Conservation (phyloP, 2,113 vertebrate species). For the Hylia prasina region DNA sequence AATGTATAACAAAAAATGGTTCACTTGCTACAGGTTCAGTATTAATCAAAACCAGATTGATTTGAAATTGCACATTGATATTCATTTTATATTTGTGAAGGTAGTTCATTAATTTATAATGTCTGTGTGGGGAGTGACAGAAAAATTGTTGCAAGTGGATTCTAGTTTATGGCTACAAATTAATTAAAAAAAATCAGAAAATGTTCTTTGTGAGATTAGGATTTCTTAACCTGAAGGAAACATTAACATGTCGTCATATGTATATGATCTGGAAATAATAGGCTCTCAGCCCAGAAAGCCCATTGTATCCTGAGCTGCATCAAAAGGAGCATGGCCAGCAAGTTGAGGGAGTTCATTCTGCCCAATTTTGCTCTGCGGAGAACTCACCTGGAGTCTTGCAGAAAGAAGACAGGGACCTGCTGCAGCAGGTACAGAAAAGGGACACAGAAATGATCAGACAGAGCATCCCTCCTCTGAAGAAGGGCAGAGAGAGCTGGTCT, state of each 20-base stretch:
- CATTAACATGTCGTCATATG: neutral
- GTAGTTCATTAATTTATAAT: neutral
- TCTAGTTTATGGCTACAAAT: neutral
- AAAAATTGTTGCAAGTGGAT: neutral
- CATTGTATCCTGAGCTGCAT: neutral
- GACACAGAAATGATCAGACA: neutral
- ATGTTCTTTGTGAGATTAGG: neutral
- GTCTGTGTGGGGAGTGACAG: neutral
- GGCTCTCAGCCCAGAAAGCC: neutral
- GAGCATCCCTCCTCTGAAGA: neutral
- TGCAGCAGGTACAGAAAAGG: rapidly evolving
- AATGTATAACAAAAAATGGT: neutral
- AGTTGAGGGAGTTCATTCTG: rapidly evolving
- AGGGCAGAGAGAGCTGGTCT: neutral
- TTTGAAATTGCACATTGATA: neutral
- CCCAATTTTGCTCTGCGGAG: neutral
- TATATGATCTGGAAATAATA: neutral
- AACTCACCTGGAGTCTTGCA: neutral
- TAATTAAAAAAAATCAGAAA: neutral
- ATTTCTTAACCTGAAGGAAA: neutral
- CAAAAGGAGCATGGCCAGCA: rapidly evolving
- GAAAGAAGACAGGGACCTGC: neutral
- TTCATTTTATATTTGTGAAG: neutral
- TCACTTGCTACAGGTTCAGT: neutral
- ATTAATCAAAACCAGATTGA: neutral